These are phyloP conservation scores for Atethmia centrago DNA, from an alignment of 2,888 invertebrate genomes.

Conservation along the genomic window DNA sequence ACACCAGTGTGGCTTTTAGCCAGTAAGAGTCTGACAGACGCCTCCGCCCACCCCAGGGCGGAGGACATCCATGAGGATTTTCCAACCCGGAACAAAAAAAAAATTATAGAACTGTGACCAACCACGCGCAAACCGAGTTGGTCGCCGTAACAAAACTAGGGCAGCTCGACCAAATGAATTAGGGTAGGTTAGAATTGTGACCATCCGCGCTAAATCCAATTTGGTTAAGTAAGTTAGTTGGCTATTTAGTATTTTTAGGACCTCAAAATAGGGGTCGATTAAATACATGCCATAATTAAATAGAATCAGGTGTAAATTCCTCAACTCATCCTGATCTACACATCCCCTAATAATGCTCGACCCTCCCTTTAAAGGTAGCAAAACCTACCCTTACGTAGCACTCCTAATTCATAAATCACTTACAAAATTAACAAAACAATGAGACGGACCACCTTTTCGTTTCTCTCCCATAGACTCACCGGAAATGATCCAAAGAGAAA, in stretches of 20 bases:
- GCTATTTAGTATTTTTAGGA: too few species aligned
- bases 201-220: background rate
- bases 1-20: too few species aligned
- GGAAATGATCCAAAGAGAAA: constrained; percentile 37
- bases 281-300: background rate
- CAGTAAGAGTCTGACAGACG: too few species aligned
- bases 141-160: background rate
- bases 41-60: too few species aligned
- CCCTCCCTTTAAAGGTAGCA: constrained; percentile 10
- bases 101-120: too few species aligned
- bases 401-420: constrained; percentile 39
- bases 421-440: constrained; percentile 40
- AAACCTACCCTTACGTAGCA: background rate
- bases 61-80: too few species aligned
- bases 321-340: constrained; percentile 17
- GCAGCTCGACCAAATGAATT: too few species aligned
- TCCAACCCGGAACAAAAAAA: too few species aligned
- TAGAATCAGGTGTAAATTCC: constrained; percentile 5
- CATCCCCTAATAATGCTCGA: background rate
- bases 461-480: constrained; percentile 17
- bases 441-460: constrained; percentile 24
- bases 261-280: too few species aligned
- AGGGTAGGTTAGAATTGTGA: background rate
- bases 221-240: background rate
- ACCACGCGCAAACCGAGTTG: too few species aligned